Percentiles rank a stretch among this genome's conserved stretches.
Conservation (phyloP, 1,140 invertebrate species). For the Lepidostoma basale region DNA sequence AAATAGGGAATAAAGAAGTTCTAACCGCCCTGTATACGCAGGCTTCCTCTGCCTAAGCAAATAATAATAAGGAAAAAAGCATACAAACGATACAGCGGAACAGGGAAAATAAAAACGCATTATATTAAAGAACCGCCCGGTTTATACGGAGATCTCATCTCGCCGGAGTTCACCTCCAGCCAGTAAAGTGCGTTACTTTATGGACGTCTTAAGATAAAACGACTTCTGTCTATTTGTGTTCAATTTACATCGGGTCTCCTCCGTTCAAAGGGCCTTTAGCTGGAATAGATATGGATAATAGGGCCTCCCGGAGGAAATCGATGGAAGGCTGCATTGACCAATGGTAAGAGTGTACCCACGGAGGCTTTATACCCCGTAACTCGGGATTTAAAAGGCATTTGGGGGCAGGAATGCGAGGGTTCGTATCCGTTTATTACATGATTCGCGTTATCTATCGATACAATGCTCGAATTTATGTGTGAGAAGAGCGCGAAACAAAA, state of each 20-base stretch:
- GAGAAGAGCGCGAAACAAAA: not conserved
- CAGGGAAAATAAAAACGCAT: no score
- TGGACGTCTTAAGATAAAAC: constrained; percentile 24
- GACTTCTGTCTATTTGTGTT: constrained; percentile 18
- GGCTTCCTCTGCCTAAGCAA: no score
- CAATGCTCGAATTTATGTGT: not conserved
- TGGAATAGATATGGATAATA: constrained; percentile 17
- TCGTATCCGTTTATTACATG: not conserved
- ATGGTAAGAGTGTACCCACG: not conserved
- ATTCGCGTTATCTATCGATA: not conserved
- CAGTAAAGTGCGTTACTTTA: constrained; percentile 22
- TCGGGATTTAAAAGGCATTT: constrained; percentile 5
- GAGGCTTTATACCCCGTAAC: not conserved
- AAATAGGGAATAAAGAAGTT: no score
- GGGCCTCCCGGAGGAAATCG: not conserved
- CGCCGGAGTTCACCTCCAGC: not conserved
- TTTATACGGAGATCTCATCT: not conserved
- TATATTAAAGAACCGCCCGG: no score
- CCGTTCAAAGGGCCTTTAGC: not conserved
- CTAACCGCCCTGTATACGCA: no score
- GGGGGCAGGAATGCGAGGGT: not conserved
- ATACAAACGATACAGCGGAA: no score
- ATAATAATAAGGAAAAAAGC: no score
- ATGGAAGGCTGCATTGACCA: not conserved
- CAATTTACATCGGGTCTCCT: constrained; percentile 6